Evolutionary conservation across 2,113 vertebrate genomes (phyloP), one percentile per base, ranked within the genome.

Genomic region (Echinops telfairi): DNA sequence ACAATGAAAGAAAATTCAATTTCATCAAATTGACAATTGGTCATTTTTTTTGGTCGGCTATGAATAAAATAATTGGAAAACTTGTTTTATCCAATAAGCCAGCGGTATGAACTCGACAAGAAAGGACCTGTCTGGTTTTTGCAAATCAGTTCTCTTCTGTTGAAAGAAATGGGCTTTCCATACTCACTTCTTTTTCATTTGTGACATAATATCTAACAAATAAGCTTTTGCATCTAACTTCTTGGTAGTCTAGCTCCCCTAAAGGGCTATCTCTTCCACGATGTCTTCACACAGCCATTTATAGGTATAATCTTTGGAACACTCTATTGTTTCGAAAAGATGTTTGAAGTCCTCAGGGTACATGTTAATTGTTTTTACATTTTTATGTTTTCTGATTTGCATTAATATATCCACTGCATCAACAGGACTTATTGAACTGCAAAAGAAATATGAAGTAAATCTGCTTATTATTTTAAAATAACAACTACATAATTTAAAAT

Each of bases 281-380:
- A 93, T 92, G 57, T 99, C 98, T 36, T 98, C 97, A 70, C 98
- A 98, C 7, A 99, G 96, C 98, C 99, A 99, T 91, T 97, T 99
- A 91, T 98, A 98, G 77, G 83, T 92, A 95, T 98, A 98, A 76
- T 98, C 97, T 95, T 95, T 92, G 0, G 98, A 99, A 96, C 97
- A 96, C 92, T 99, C 98, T 97, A 99, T 98, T 91, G 98, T 94
- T 96, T 98, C 97, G 43, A 99, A 99, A 84, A 99, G 98, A 14
- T 31, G 94, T 84, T 97, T 99, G 86, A 99, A 99, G 83, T 99
- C 98, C 64, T 98, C 94, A 85, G 99, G 99, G 79, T 97, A 97
- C 14, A 99, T 95, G 1, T 98, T 76, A 88, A 97, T 97, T 17
- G 98, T 97, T 93, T 95, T 36, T 40, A 97, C 96, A 85, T 98